Conservation (phyloP, 2,113 vertebrate genomes). For the Mirounga angustirostris region DNA sequence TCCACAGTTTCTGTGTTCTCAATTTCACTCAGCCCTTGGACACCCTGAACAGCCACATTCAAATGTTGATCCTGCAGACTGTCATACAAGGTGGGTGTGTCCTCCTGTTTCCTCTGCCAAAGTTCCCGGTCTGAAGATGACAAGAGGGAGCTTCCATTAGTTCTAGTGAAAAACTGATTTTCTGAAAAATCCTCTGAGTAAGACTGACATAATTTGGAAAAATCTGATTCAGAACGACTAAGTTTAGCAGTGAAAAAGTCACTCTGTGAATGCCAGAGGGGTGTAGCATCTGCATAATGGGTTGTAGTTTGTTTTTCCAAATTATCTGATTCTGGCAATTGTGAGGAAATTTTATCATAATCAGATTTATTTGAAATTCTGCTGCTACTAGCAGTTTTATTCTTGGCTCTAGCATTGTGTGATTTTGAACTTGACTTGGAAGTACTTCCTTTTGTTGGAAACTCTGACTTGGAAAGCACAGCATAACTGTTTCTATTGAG, state of each 20-base stretch:
- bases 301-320: slow-evolving; percentile 91
- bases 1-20: slow-evolving; percentile 93
- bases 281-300: slow-evolving; percentile 91
- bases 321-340: slow-evolving; percentile 86
- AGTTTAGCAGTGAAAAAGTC: slow-evolving; percentile 96
- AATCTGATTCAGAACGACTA: slow-evolving; percentile 98
- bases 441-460: slow-evolving; percentile 90
- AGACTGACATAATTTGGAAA: slow-evolving; percentile 97
- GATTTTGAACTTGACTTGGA: slow-evolving; percentile 86
- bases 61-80: slow-evolving; percentile 89
- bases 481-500: slow-evolving; percentile 95
- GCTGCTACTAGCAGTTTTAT: slow-evolving; percentile 86
- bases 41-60: slow-evolving; percentile 85
- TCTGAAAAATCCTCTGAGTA: slow-evolving; percentile 98
- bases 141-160: slow-evolving; percentile 94
- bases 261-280: slow-evolving; percentile 96
- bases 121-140: slow-evolving; percentile 97
- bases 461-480: slow-evolving; percentile 92
- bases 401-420: slow-evolving; percentile 85
- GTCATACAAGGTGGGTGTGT: slow-evolving; percentile 90
- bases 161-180: slow-evolving; percentile 94
- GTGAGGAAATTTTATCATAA: slow-evolving; percentile 88
- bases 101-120: slow-evolving; percentile 96
- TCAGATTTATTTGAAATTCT: slow-evolving; percentile 89
- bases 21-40: slow-evolving; percentile 88